Percentiles rank a stretch among this genome's conserved stretches.
These are phyloP conservation scores for Arizona elegans DNA, from an alignment of 2,113 vertebrate species.

Conservation along the genomic window DNA sequence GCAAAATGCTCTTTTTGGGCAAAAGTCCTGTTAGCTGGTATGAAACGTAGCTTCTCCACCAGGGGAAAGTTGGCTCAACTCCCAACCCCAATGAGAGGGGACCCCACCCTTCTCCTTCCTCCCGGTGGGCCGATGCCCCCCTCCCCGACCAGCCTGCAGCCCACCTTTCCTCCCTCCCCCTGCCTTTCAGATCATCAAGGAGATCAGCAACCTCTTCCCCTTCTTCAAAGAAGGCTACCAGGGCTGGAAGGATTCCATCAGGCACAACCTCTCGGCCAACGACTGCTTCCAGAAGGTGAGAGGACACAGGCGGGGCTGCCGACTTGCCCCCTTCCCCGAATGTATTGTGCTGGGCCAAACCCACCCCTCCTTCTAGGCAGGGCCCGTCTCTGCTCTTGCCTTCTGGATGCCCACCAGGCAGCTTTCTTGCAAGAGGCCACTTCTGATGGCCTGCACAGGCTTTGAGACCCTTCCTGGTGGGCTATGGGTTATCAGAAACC, in stretches of 20 bases:
- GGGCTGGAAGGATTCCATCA: slow-evolving; percentile 88
- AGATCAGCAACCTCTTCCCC: slow-evolving; percentile 84
- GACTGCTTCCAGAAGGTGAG: slow-evolving; percentile 86
- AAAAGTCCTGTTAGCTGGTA: neutral
- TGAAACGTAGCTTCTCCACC: too few species aligned
- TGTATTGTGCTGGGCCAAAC: neutral
- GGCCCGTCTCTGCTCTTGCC: neutral
- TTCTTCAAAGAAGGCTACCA: slow-evolving; percentile 90
- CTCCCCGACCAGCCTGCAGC: neutral
- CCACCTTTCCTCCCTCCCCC: neutral
- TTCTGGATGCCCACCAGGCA: too few species aligned
- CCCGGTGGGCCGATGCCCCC: too few species aligned
- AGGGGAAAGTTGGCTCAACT: neutral
- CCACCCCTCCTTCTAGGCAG: neutral
- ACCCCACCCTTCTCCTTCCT: too few species aligned
- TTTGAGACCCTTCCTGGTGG: neutral
- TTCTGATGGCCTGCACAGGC: neutral
- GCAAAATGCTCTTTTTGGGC: neutral
- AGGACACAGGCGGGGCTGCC: neutral
- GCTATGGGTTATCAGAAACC: neutral
- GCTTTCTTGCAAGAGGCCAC: too few species aligned
- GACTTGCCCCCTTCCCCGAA: neutral
- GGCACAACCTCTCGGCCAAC: slow-evolving; percentile 89
- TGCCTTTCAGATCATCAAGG: slow-evolving; percentile 80
- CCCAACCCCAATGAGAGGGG: neutral